Evolutionary conservation across 1,140 invertebrate genomes (phyloP).

Genomic region (Chlorops oryzae): DNA sequence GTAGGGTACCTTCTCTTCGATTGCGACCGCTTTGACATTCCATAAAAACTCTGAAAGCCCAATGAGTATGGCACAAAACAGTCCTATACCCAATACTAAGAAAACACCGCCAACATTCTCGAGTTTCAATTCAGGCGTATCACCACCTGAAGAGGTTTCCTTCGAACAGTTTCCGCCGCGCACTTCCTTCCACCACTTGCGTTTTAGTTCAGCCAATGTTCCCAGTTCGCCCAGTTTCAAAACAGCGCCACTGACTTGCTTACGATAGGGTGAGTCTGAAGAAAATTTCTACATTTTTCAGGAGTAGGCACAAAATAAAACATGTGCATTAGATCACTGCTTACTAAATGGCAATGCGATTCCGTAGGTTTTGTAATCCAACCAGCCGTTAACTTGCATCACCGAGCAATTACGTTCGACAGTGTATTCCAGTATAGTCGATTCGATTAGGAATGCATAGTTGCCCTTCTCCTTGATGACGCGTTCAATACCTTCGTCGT

Average conservation of each 20-base stretch:
- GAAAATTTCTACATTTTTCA: not conserved
- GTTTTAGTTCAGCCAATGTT: slow-evolving; percentile 63
- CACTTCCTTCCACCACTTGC: slow-evolving; percentile 75
- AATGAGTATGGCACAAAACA: slow-evolving; percentile 50
- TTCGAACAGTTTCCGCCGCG: slow-evolving; percentile 35
- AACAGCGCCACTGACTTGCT: slow-evolving; percentile 63
- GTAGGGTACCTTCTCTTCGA: slow-evolving; percentile 51
- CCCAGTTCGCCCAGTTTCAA: slow-evolving; percentile 73
- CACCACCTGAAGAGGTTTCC: slow-evolving; percentile 24
- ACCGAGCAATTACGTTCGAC: slow-evolving; percentile 86
- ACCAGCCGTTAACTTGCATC: slow-evolving; percentile 83
- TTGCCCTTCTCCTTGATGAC: slow-evolving; percentile 71
- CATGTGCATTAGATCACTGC: slow-evolving; percentile 7
- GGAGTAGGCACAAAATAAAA: not conserved
- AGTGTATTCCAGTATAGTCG: slow-evolving; percentile 83
- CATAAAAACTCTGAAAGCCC: slow-evolving; percentile 58
- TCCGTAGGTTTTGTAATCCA: slow-evolving; percentile 80
- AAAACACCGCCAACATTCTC: slow-evolving; percentile 70
- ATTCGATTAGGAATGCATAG: slow-evolving; percentile 94
- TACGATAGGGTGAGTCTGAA: slow-evolving; percentile 64
- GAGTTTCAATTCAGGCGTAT: slow-evolving; percentile 51
- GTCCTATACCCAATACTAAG: slow-evolving; percentile 58
- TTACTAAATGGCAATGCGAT: slow-evolving; percentile 60
- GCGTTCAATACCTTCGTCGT: slow-evolving; percentile 74
- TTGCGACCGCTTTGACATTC: slow-evolving; percentile 57